Conservation (phyloP, 2,797 vertebrate genomes). For the Hipposideros larvatus region DNA sequence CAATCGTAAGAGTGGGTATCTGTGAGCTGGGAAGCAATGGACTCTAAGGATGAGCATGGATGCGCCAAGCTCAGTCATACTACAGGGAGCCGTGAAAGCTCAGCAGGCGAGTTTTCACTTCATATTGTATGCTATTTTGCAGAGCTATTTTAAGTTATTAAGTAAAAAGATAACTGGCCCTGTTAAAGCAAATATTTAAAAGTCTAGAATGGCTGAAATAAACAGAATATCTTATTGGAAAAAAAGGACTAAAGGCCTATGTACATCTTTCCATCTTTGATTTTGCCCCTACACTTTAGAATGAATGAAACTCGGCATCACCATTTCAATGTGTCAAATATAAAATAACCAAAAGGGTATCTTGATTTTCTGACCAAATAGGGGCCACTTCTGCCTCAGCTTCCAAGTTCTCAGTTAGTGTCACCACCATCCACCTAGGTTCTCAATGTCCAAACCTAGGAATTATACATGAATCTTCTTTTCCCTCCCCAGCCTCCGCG, state of each 20-base stretch:
- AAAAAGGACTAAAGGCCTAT: neutral
- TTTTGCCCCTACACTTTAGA: neutral
- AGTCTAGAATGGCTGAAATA: neutral
- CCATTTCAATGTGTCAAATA: neutral
- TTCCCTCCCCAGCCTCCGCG: neutral
- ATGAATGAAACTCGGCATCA: neutral
- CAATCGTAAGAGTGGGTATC: neutral
- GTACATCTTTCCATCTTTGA: neutral
- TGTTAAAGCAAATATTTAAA: neutral
- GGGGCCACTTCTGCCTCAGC: no score
- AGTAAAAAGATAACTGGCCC: neutral
- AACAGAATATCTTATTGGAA: neutral
- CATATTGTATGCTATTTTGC: neutral
- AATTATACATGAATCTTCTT: neutral
- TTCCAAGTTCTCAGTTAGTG: neutral
- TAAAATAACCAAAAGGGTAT: neutral
- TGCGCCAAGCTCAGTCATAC: neutral
- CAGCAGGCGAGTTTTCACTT: neutral
- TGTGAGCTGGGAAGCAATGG: neutral
- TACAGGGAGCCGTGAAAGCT: neutral
- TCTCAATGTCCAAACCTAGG: neutral
- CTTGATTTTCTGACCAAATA: neutral
- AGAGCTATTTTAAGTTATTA: slow-evolving; percentile 9
- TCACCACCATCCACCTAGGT: neutral
- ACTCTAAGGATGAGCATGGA: neutral